Base-by-base conservation (phyloP, 2,113 vertebrate genomes). In the Tachuris rubrigastra region DNA sequence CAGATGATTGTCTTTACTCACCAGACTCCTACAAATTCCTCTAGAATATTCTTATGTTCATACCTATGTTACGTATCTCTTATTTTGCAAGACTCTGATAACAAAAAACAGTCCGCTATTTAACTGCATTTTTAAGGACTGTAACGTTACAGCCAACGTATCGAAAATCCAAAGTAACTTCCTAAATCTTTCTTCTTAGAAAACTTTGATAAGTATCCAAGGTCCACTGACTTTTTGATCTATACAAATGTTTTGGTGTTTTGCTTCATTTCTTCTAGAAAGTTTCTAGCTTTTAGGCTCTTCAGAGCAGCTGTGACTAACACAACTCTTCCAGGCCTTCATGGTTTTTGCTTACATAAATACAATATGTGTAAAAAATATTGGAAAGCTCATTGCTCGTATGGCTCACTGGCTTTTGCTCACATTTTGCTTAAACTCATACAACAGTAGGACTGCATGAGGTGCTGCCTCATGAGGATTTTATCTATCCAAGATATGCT, bases 361-460 rank as follows among this genome's bases (percentile, higher is more conserved):
- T 44, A 44, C 15, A 79, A 55, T 1, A 5, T 0, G 1, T 37
- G 28, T 20, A 23, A 33, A 80, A 82, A 79, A n/a, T 24, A 46
- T 22, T 69, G 47, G 41, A 80, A 86, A 77, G 28, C 2, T 62
- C 75, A 28, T 10, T 77, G 30, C 28, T 83, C 0, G 0, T 46
- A 25, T 12, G 15, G 12, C 9, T 89, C 27, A 23, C 23, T 69
- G 80, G 20, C 13, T 69, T 90, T 92, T 69, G 46, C 33, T 52
- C 35, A 23, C 10, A 8, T 62, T 92, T 96, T 77, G 5, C 47
- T 85, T 39, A 49, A 82, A 41, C 44, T 52, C 21, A 18, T 25
- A 2, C 24, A 31, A 20, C 5, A 42, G 37, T 28, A 62, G 28
- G 23, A 49, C 31, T 52, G 6, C 1, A 0, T 39, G 12, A 89